Evolutionary conservation across 2,888 invertebrate genomes (phyloP), one percentile per base, ranked within the genome.

Genomic region (Drosophila anomelani): DNA sequence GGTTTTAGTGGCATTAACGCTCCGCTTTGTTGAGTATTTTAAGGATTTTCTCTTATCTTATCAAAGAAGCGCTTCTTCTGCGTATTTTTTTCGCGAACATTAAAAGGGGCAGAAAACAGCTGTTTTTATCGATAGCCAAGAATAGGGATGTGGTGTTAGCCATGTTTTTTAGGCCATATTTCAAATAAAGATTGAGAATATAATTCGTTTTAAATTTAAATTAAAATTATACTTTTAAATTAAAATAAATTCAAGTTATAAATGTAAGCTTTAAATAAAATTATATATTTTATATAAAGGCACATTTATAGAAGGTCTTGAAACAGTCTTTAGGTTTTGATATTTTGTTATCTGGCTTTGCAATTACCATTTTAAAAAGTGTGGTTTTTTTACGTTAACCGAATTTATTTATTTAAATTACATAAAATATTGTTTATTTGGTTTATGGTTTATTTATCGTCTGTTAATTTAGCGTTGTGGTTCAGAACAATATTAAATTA

Each of bases 41-140:
- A 36, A 64, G 38, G 51, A 64, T 64, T 64, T 66, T 66, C 29
- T 51, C 43, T 55, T 67, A 67, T 67, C 66, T 67, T 67, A 66
- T 59, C 59, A 59, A 53, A 59, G 17, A 39, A 59, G 20, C 51
- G 20, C 51, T 51, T 20, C 32, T 51, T 29, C 15, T 26, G 34
- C 20, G 10, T 20, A 23, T 23, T 8, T 47, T 39, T 49, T 63
- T 29, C 57, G 63, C 47, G 32, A 63, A 62, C 20, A 49, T 49
- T 49, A 32, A 8, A 32, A 32, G 17, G 32, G 17, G 49, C 32
- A 49, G 49, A 17, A 49, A 17, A 17, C 56, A 57, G 57, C 57
- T 57, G 57, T 46, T 57, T 34, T 46, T 57, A 58, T 58, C 58
- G 58, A 58, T 58, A 36, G 26, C 2, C n/a, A 46, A 20, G 4